phyloP scores from a whole-genome alignment of 2,113 vertebrate genomes.

The Arenaria interpres region DNA sequence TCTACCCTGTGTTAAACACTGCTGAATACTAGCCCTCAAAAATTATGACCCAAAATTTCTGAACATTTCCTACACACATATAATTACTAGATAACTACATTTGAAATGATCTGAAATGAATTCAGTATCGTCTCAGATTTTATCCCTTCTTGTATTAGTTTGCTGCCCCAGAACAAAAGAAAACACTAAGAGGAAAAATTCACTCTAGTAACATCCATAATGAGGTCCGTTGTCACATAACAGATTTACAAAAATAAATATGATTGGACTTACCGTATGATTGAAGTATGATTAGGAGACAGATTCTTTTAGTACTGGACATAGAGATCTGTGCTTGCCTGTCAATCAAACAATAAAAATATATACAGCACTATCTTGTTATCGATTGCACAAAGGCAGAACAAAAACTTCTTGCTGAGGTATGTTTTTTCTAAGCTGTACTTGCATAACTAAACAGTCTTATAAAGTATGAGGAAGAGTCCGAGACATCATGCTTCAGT shows the following conservation, averaged over 20 bases:
- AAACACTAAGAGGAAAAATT: not conserved
- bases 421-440: not conserved
- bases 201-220: not conserved
- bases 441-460: not conserved
- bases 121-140: not conserved
- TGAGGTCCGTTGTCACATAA: accelerated
- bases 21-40: not conserved
- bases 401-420: not conserved
- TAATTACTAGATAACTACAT: not conserved
- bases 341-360: not conserved
- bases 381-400: not conserved
- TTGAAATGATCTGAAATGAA: not conserved
- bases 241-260: not conserved
- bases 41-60: not conserved
- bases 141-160: not conserved
- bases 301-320: not conserved
- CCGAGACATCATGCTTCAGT: not conserved
- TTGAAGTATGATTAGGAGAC: not conserved
- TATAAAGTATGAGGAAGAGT: not conserved
- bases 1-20: not conserved
- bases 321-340: not conserved
- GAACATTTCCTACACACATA: not conserved
- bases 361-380: not conserved
- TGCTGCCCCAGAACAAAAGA: not conserved
- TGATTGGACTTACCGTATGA: not conserved